Conservation (phyloP, 2,888 invertebrate genomes). For the Thereva nobilitata region DNA sequence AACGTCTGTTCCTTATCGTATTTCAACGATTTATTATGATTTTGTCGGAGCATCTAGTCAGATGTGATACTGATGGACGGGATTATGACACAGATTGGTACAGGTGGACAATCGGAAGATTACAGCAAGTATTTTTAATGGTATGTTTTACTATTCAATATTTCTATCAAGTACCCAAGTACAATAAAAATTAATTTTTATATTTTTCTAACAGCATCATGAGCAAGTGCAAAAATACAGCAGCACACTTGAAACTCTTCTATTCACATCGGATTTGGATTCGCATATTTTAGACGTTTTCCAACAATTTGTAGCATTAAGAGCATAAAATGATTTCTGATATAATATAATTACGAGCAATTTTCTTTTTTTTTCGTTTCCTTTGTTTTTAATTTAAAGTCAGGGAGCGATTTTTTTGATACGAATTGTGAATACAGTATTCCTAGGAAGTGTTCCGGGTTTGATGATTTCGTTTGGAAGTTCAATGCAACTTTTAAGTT, state of each 20-base stretch:
- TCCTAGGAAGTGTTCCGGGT: no score
- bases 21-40: constrained; percentile 99
- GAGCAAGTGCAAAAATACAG: constrained; percentile 97
- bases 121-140: constrained; percentile 92
- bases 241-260: constrained; percentile 88
- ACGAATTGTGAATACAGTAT: no score
- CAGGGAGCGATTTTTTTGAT: no score
- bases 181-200: constrained; percentile 43
- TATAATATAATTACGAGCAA: not conserved
- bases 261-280: constrained; percentile 96
- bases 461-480: no score
- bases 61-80: constrained; percentile 89
- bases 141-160: constrained; percentile 61
- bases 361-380: no score
- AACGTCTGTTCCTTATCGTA: constrained; percentile 93
- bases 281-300: constrained; percentile 95
- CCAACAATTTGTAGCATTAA: constrained; percentile 93
- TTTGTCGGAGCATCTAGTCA: constrained; percentile 91
- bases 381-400: no score
- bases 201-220: constrained; percentile 76
- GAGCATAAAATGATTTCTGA: constrained; percentile 46
- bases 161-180: not conserved
- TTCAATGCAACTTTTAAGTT: no score
- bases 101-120: constrained; percentile 89
- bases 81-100: constrained; percentile 96